Percentiles rank a stretch among this genome's conserved stretches.
These are phyloP conservation scores for Thripadectes ignobilis DNA, from an alignment of 2,797 vertebrate species.

Conservation along the genomic window DNA sequence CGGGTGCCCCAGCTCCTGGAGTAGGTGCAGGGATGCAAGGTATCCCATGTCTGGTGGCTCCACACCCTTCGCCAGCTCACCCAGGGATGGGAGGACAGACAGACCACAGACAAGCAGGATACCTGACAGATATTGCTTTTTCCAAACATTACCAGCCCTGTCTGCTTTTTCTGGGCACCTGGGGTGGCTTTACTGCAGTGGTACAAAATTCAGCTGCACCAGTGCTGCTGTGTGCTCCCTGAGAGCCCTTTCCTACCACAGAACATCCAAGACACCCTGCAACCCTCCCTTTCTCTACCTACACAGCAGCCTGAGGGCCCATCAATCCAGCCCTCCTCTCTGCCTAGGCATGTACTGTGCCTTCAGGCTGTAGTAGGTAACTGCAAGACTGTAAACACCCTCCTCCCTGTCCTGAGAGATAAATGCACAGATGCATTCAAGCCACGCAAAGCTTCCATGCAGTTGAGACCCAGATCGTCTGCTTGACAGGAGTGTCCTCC, in stretches of 20 bases:
- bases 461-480: neutral
- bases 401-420: neutral
- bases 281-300: neutral
- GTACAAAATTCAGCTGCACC: neutral
- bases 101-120: neutral
- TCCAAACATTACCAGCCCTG: neutral
- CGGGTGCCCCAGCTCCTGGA: neutral
- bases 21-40: neutral
- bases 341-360: neutral
- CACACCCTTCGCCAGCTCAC: neutral
- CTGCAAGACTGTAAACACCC: neutral
- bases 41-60: neutral
- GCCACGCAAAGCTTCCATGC: neutral
- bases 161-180: neutral
- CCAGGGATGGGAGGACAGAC: neutral
- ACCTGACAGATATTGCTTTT: neutral
- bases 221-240: neutral
- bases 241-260: neutral
- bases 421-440: neutral
- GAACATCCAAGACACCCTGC: neutral
- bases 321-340: neutral
- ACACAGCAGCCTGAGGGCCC: neutral
- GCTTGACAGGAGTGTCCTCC: neutral
- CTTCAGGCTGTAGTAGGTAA: neutral
- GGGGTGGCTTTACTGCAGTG: neutral